phyloP scores from a whole-genome alignment of 1,140 invertebrate genomes.

The Aphis gossypii region DNA sequence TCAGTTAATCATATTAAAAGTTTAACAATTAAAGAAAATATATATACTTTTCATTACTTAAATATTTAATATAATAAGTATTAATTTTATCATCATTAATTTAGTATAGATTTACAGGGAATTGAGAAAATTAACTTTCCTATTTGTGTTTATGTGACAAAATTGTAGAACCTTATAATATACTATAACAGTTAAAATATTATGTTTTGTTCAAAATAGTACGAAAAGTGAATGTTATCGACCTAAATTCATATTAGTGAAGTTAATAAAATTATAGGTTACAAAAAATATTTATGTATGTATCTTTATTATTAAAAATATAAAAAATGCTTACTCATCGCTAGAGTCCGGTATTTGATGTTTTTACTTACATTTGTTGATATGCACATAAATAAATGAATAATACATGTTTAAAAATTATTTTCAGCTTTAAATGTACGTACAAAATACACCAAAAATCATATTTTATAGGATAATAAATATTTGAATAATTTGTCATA shows the following conservation, averaged over 20 bases:
- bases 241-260: not conserved
- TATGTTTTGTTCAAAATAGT: not conserved
- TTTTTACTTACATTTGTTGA: too few relatives aligned
- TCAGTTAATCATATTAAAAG: not conserved
- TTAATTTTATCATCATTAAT: not conserved
- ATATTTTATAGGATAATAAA: not conserved
- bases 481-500: not conserved
- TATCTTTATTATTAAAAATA: not conserved
- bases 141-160: not conserved
- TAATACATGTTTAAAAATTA: not conserved
- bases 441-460: not conserved
- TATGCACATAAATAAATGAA: too few relatives aligned
- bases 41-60: not conserved
- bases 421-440: not conserved
- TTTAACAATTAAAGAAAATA: not conserved
- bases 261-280: slow-evolving; percentile 16
- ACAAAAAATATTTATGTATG: not conserved
- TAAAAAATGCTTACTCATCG: too few relatives aligned
- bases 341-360: too few relatives aligned
- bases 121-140: too few relatives aligned
- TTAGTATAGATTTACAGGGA: not conserved
- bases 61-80: not conserved
- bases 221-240: not conserved
- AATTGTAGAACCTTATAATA: not conserved
- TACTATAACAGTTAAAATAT: not conserved